A percentile compares a stretch with the other conserved stretches of the same genome.
phyloP scores from a whole-genome alignment of 64 coral and sea anemone genomes.

The Pocillopora damicornis region DNA sequence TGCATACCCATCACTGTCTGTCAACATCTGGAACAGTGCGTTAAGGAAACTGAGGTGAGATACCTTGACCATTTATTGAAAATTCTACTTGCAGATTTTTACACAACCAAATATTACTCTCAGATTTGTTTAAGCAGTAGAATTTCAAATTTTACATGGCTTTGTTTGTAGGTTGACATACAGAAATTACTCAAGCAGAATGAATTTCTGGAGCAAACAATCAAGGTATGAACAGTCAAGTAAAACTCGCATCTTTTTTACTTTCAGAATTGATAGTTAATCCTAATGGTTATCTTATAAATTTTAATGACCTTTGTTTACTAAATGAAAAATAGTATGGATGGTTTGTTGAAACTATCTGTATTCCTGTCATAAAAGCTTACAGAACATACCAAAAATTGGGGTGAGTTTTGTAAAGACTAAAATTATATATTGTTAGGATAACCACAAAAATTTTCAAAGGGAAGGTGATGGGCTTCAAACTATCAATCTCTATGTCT shows the following conservation, averaged over 20 bases:
- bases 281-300: too few relatives aligned
- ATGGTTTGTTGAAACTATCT: too few relatives aligned
- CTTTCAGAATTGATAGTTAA: background rate
- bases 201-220: constrained; percentile 92
- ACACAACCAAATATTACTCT: background rate
- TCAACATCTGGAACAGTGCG: constrained; percentile 97
- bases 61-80: too few relatives aligned
- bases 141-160: background rate
- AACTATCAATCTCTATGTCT: too few relatives aligned
- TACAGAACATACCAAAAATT: too few relatives aligned
- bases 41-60: constrained; percentile 95
- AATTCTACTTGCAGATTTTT: background rate
- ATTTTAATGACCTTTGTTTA: too few relatives aligned
- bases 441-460: too few relatives aligned
- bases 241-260: background rate
- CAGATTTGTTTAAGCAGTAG: background rate
- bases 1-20: constrained; percentile 91
- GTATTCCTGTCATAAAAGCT: too few relatives aligned
- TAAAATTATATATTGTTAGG: too few relatives aligned
- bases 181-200: constrained; percentile 96
- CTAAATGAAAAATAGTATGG: too few relatives aligned
- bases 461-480: too few relatives aligned
- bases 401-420: too few relatives aligned
- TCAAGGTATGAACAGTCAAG: constrained; percentile 40
- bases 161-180: constrained; percentile 85